Percentiles rank a stretch among this genome's conserved stretches.
Evolutionary conservation across 2,797 vertebrate species (phyloP).

Genomic region (Gymnodraco acuticeps): DNA sequence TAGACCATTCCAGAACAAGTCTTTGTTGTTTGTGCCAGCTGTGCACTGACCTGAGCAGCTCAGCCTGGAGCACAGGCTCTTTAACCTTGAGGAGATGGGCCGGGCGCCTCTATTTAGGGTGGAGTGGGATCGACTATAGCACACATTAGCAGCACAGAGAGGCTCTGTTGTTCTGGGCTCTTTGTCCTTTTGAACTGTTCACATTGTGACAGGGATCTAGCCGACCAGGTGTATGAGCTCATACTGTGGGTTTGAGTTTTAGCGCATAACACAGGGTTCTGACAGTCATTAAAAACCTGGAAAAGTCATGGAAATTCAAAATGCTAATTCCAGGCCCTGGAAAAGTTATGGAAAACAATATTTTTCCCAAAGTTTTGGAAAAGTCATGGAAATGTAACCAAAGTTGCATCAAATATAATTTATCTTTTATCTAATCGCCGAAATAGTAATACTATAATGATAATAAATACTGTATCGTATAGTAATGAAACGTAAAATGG

Average conservation of each 20-base stretch:
- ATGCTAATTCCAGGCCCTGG: no score
- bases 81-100: conserved; percentile 73
- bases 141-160: conserved; percentile 48
- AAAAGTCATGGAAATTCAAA: no score
- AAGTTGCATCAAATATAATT: no score
- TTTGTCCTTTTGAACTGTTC: conserved; percentile 56
- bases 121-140: conserved; percentile 44
- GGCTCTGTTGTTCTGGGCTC: conserved; percentile 33
- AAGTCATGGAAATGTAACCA: no score
- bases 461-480: no score
- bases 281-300: no score
- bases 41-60: conserved; percentile 76
- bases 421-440: no score
- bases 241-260: conserved; percentile 5
- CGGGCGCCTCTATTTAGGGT: conserved; percentile 50
- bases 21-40: conserved; percentile 78
- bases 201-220: conserved; percentile 19
- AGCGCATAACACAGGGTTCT: background rate
- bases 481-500: no score
- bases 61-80: conserved; percentile 62
- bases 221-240: conserved; percentile 39
- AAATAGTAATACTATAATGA: no score
- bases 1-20: conserved; percentile 63
- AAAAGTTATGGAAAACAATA: no score
- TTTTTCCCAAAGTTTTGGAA: no score